Base-by-base conservation (phyloP, 2,797 vertebrate genomes). In the Numenius phaeopus region DNA sequence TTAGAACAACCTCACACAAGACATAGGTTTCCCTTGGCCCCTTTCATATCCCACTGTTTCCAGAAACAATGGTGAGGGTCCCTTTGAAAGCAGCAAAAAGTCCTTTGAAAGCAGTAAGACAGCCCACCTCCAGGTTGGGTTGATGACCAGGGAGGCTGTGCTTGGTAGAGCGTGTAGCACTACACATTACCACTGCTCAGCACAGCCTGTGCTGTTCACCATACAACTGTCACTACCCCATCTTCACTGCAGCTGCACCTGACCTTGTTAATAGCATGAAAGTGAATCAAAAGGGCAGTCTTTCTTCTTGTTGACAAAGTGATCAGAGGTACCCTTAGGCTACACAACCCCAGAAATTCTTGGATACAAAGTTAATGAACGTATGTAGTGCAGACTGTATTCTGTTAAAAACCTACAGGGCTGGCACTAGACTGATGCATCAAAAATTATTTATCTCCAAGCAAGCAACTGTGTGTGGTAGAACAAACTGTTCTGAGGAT, bases 371-470 rank as follows among this genome's bases (percentile, higher is more conserved):
- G 37, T 30, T 67, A 71, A 78, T 24, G 15, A 10, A 61, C 50
- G 32, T 23, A 6, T 3, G 22, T 13, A 39, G 42, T 62, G 18
- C 39, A 80, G 75, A 20, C 27, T 47, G 18, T 32, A 32, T 42
- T 49, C 42, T 58, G 8, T 59, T 69, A 81, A 73, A 12, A 78
- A 59, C 5, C 23, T 70, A 69, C 27, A 76, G 44, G 44, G 15
- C 34, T 89, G 77, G 46, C 88, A 79, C 14, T 13, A 47, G 54
- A 27, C 11, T 47, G 32, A 75, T 34, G 12, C 32, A 61, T 24
- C 49, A 82, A 83, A 91, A 88, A 86, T 23, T 71, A 77, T 59
- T 92, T 54, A 10, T 49, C 34, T 79, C 39, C 55, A 80, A 78
- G 37, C 18, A 92, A 94, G 59, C 19, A 82, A 85, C 27, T 47